phyloP scores from a whole-genome alignment of 2,113 vertebrate genomes.

The Syngnathoides biaculeatus region DNA sequence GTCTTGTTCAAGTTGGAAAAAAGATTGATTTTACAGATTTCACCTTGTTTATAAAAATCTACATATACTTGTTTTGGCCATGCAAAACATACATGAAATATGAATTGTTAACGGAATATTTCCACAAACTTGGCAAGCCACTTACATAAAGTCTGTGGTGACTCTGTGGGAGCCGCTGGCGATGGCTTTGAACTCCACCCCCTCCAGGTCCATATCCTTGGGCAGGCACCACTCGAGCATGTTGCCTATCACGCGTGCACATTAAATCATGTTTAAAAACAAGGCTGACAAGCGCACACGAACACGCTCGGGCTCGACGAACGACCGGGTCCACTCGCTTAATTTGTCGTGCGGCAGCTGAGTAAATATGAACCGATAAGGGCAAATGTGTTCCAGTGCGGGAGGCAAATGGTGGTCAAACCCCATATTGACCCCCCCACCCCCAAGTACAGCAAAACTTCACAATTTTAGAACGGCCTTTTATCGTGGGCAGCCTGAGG shows the following conservation, averaged over 20 bases:
- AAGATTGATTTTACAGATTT: too few species aligned
- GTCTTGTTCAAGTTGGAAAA: too few species aligned
- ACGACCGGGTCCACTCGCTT: too few species aligned
- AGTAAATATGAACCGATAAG: slow-evolving; percentile 37
- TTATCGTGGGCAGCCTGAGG: too few species aligned
- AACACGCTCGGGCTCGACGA: neutral
- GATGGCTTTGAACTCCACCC: slow-evolving; percentile 94
- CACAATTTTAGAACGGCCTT: too few species aligned
- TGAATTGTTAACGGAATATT: neutral
- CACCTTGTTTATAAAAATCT: too few species aligned
- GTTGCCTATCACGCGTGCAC: slow-evolving; percentile 76
- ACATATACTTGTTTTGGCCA: too few species aligned
- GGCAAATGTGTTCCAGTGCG: neutral
- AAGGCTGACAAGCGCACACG: slow-evolving; percentile 3
- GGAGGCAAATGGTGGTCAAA: too few species aligned
- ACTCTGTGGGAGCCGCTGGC: slow-evolving; percentile 92
- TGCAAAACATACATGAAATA: neutral
- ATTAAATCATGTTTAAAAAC: neutral
- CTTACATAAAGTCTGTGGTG: slow-evolving; percentile 94
- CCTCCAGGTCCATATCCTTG: slow-evolving; percentile 90
- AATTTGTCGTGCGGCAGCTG: slow-evolving; percentile 33
- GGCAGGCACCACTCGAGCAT: slow-evolving; percentile 96
- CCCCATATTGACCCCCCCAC: too few species aligned
- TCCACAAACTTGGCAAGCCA: slow-evolving; percentile 21
- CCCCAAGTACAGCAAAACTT: neutral